These are phyloP conservation scores for Pelagia noctiluca DNA, from an alignment of 30 jellyfish, hydroid and myxozoan species.

Conservation along the genomic window DNA sequence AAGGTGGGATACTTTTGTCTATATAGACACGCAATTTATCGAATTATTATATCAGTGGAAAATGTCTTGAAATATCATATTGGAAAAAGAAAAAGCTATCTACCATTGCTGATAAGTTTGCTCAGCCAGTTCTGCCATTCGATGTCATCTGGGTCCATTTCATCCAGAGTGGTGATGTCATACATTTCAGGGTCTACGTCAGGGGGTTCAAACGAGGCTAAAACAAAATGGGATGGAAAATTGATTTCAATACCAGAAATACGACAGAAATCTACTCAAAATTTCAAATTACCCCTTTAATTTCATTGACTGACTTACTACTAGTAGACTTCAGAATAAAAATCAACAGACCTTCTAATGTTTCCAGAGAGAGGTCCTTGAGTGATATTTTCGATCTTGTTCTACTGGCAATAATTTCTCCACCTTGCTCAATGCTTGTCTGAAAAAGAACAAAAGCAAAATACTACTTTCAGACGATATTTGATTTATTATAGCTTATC, in stretches of 20 bases:
- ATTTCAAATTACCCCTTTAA: neutral
- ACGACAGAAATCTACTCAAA: neutral
- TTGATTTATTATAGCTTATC: too few relatives aligned
- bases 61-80: too few relatives aligned
- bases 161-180: conserved; percentile 22
- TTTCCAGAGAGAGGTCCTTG: conserved; percentile 76
- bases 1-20: too few relatives aligned
- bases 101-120: conserved; percentile 62
- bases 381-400: conserved; percentile 84
- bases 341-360: conserved; percentile 53
- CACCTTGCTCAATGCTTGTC: conserved; percentile 10
- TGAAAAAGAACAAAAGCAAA: neutral
- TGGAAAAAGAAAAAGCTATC: neutral
- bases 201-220: conserved; percentile 85
- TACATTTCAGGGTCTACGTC: conserved; percentile 79
- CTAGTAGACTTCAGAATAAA: neutral
- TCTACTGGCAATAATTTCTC: conserved; percentile 83
- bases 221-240: neutral
- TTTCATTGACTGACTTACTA: neutral
- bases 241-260: neutral
- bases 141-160: conserved; percentile 79
- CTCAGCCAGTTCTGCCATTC: conserved; percentile 81
- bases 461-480: too few relatives aligned
- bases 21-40: too few relatives aligned
- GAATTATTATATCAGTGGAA: too few relatives aligned